Conservation (phyloP, 1,140 invertebrate genomes). For the Panagrolaimus sp. region DNA sequence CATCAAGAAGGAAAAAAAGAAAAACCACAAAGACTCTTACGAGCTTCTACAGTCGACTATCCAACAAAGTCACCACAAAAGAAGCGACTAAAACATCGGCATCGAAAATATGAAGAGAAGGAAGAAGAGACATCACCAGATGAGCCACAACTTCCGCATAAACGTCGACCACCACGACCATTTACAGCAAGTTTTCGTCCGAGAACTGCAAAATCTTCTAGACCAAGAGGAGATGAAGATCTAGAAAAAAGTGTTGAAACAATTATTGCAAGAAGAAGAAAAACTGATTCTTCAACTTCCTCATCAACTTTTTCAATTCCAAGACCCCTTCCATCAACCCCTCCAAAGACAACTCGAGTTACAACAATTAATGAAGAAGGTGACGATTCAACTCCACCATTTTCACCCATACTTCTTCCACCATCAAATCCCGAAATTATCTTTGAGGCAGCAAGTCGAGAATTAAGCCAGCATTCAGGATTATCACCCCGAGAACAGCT, state of each 20-base stretch:
- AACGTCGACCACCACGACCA: background rate
- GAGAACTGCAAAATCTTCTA: background rate
- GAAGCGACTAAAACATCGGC: background rate
- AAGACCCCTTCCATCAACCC: background rate
- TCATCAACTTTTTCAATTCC: background rate
- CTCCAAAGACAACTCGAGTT: background rate
- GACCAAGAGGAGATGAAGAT: slow-evolving; percentile 3
- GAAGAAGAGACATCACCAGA: no score
- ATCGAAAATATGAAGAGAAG: background rate
- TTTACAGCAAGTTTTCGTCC: background rate
- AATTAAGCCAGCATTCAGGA: background rate
- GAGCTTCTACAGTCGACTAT: background rate
- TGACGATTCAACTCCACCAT: background rate
- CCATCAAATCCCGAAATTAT: background rate
- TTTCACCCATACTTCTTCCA: background rate
- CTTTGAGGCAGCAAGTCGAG: background rate
- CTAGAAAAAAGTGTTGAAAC: slow-evolving; percentile 2
- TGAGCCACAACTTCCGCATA: background rate
- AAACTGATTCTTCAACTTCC: background rate
- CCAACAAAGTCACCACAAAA: background rate
- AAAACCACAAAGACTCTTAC: no score
- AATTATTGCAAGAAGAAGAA: background rate
- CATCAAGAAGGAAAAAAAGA: no score
- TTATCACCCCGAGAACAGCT: background rate
- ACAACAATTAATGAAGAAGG: no score